A percentile compares a stretch with the other conserved stretches of the same genome.
Conservation (phyloP, 2,888 invertebrate genomes). For the Autographa gamma region DNA sequence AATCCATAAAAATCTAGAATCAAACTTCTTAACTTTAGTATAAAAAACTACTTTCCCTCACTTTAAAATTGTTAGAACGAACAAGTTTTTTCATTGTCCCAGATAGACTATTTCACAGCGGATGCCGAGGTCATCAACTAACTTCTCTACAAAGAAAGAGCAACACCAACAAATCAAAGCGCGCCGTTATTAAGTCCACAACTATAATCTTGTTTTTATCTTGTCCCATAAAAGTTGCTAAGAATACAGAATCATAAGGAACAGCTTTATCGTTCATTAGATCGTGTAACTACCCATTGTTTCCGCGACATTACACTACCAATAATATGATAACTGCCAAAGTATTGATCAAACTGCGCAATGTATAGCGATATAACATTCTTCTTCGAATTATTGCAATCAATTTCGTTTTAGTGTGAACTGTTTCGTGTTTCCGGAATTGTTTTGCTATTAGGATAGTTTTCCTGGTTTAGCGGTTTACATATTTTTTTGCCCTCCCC, state of each 20-base stretch:
- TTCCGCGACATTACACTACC: constrained; percentile 53
- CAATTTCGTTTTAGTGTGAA: constrained; percentile 18
- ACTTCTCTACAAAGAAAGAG: constrained; percentile 21
- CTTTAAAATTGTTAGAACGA: background rate
- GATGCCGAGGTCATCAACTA: constrained; percentile 1
- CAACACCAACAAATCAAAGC: constrained; percentile 41
- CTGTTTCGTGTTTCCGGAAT: background rate
- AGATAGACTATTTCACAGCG: background rate
- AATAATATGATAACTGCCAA: constrained; percentile 38
- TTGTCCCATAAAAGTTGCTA: constrained; percentile 49
- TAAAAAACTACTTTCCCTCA: background rate
- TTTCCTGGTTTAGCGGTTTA: no score
- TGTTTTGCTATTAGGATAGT: background rate
- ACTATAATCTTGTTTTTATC: constrained; percentile 53
- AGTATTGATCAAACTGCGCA: constrained; percentile 40
- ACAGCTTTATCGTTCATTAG: constrained; percentile 54
- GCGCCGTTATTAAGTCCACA: constrained; percentile 48
- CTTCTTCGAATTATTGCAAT: constrained; percentile 39
- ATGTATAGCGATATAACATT: constrained; percentile 27
- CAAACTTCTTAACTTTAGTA: background rate
- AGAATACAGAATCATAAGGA: constrained; percentile 44
- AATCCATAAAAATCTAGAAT: no score
- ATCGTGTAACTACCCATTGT: constrained; percentile 48
- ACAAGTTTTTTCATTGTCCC: background rate
- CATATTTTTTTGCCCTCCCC: no score